Percentiles rank a stretch among this genome's conserved stretches.
Conservation (phyloP, 1,140 invertebrate genomes). For the Pseudomyrmex sp. region DNA sequence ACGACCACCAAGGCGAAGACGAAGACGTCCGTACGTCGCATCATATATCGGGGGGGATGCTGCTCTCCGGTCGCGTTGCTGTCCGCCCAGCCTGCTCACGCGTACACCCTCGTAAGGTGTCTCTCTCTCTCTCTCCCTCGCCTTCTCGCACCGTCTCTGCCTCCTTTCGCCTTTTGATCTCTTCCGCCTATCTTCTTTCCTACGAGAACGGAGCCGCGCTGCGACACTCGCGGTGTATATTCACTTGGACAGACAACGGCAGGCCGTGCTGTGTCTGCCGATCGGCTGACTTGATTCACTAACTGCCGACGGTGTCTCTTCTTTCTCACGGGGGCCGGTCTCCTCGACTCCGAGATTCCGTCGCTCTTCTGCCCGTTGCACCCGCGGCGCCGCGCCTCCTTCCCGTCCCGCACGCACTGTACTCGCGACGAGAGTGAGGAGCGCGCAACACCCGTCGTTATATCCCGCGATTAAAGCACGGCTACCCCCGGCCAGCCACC, state of each 20-base stretch:
- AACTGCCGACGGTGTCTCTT: neutral
- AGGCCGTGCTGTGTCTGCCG: neutral
- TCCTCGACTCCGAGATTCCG: slow-evolving; percentile 15
- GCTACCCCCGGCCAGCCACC: slow-evolving; percentile 45
- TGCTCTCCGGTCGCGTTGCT: slow-evolving; percentile 68
- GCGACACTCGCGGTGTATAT: slow-evolving; percentile 15
- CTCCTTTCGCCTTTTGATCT: neutral
- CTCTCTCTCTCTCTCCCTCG: slow-evolving; percentile 29
- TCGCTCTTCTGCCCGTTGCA: slow-evolving; percentile 25
- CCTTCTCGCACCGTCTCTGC: neutral
- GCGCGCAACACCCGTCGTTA: slow-evolving; percentile 52
- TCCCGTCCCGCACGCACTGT: slow-evolving; percentile 41
- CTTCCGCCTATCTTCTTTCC: slow-evolving; percentile 7
- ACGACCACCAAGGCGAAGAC: slow-evolving; percentile 49
- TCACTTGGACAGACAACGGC: neutral
- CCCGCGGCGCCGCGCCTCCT: slow-evolving; percentile 45
- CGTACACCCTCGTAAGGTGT: slow-evolving; percentile 64
- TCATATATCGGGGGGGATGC: slow-evolving; percentile 66
- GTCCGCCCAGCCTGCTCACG: slow-evolving; percentile 66
- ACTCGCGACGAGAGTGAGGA: slow-evolving; percentile 45
- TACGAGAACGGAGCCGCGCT: slow-evolving; percentile 18
- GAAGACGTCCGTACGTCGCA: slow-evolving; percentile 70
- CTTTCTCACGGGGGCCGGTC: slow-evolving; percentile 6
- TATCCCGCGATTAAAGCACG: slow-evolving; percentile 54
- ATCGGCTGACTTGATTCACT: slow-evolving; percentile 32